phyloP scores from a whole-genome alignment of 2,888 invertebrate species.

The Syritta pipiens region DNA sequence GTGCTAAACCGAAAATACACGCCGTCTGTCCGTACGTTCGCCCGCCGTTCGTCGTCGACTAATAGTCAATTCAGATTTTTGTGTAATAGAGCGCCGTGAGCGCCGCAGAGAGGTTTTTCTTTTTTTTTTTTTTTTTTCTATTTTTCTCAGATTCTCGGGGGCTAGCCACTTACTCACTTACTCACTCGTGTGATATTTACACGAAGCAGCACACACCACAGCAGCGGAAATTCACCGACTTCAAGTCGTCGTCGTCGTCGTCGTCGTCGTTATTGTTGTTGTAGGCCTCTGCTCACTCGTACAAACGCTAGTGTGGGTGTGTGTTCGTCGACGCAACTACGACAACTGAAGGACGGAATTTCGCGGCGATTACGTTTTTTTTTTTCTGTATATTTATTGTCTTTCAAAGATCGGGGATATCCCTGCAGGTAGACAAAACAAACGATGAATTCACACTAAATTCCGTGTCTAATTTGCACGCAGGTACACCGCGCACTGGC shows the following conservation, averaged over 20 bases:
- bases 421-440: constrained; percentile 64
- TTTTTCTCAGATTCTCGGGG: constrained; percentile 20
- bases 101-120: neutral
- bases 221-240: constrained; percentile 63
- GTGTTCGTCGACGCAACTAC: constrained; percentile 49
- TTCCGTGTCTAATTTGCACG: constrained; percentile 27
- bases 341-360: constrained; percentile 64
- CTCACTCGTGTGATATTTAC: constrained; percentile 60
- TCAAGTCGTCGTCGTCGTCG: constrained; percentile 51
- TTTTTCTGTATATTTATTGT: constrained; percentile 19
- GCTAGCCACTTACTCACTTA: constrained; percentile 35
- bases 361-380: constrained; percentile 59
- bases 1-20: constrained; percentile 59
- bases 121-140: neutral
- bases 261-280: constrained; percentile 16
- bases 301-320: constrained; percentile 5
- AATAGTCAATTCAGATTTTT: constrained; percentile 57
- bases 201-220: constrained; percentile 42
- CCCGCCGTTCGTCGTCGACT: constrained; percentile 54
- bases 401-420: constrained; percentile 49
- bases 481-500: too few species aligned
- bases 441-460: constrained; percentile 40
- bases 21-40: constrained; percentile 52
- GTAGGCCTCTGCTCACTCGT: too few species aligned
- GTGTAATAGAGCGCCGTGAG: neutral